Base-by-base conservation (phyloP, 1,140 invertebrate genomes). In the Phortica variegata region DNA sequence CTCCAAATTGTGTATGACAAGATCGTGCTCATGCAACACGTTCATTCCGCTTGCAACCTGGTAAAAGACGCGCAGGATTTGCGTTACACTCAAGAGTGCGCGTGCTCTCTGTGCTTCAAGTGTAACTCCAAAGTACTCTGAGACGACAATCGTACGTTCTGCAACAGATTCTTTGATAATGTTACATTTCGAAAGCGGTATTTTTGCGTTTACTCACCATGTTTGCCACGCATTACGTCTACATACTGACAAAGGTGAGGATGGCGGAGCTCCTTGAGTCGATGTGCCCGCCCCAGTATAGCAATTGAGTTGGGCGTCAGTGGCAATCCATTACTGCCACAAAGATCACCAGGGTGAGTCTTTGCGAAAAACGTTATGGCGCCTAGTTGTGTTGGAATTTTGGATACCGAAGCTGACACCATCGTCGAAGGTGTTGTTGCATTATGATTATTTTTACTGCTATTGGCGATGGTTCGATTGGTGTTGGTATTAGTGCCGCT, bases 281-380 rank as follows among this genome's bases (percentile, higher is more conserved):
- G 80, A 71, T 95, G 92, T 42, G 94, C 90, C 65, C 86, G 82
- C 13, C 95, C 95, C 43, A 94, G 81, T 65, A 98, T 95, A 47
- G 90, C 89, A 44, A 97, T 94, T 1, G 94, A 97, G 79, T 97
- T 97, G 15, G 94, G 94, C 2, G 95, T 98, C 9, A 97, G 78
- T 1, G 95, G 95, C 23, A 98, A 79, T 12, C 95, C 95, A 80
- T 98, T 97, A 46, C 89, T 92, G 7, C 94, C 95, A 79, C 95
- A 97, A 44, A 88, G 86, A 79, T 97, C 94, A 49, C 88, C 87
- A 31, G 91, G 87, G 77, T 96, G 91, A 68, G 86, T 86, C 65
- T 87, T 87, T 0, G 93, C 93, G 79, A 95, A 93, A 77, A 93
- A 95, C 37, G 92, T 95, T 58, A 87, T 85, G 17, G 89, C 89